A percentile compares a stretch with the other conserved stretches of the same genome.
Conservation (phyloP, 2,113 vertebrate species). For the Aviceda subcristata region DNA sequence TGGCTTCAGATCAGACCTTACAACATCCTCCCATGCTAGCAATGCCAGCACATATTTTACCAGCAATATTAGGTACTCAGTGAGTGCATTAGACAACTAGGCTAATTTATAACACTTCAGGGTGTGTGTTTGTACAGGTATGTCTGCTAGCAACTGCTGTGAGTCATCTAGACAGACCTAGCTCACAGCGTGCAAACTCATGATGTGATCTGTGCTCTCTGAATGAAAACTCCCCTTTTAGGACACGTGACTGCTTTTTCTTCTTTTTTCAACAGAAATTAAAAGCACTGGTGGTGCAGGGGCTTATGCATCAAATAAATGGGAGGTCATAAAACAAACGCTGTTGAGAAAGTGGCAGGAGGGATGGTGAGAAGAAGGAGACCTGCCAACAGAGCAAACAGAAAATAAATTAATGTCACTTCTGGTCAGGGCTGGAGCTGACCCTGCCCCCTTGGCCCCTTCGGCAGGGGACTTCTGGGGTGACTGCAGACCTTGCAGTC, state of each 20-base stretch:
- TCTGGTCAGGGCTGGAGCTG: rapidly evolving
- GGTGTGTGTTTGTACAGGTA: slow-evolving; percentile 23
- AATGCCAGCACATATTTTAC: neutral
- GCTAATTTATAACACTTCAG: neutral
- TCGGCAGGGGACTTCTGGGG: neutral
- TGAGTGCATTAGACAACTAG: neutral
- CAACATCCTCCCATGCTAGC: neutral
- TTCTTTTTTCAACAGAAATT: neutral
- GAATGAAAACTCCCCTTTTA: neutral
- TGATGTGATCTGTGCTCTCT: neutral
- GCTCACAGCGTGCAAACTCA: neutral
- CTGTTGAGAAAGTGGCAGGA: neutral
- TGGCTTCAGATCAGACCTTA: neutral
- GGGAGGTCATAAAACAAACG: neutral
- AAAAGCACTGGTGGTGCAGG: neutral
- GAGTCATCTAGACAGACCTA: neutral
- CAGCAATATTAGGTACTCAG: neutral
- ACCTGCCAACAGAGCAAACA: neutral
- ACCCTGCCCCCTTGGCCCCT: neutral
- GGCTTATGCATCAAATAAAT: neutral
- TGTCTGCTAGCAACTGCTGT: neutral
- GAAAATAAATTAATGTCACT: neutral
- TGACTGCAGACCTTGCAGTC: neutral
- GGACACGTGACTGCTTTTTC: neutral
- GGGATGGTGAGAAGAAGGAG: neutral